Conservation (phyloP, 2,888 invertebrate species). For the Anoncus sp. region DNA sequence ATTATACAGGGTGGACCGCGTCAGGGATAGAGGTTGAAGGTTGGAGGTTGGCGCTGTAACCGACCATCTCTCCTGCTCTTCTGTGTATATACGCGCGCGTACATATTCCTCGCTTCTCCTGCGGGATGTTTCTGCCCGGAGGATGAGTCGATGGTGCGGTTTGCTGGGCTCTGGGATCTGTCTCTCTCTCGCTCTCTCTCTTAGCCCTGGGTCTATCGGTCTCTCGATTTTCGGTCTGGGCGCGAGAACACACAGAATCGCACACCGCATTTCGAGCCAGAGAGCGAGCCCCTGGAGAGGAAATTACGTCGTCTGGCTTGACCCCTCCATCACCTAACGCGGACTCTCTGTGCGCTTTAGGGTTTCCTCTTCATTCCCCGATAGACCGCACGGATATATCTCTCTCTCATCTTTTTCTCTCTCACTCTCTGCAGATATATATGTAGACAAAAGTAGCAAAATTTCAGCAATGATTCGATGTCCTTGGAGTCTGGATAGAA, state of each 20-base stretch:
- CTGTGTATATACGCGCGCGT: slow-evolving; percentile 28
- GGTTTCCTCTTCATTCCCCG: slow-evolving; percentile 62
- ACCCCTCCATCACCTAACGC: slow-evolving; percentile 65
- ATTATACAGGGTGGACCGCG: slow-evolving; percentile 56
- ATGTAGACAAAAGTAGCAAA: slow-evolving; percentile 17
- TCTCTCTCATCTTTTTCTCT: slow-evolving; percentile 1
- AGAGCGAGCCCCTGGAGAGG: slow-evolving; percentile 72
- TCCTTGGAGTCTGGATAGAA: no score
- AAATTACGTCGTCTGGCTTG: slow-evolving; percentile 78
- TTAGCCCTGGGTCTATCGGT: slow-evolving; percentile 46
- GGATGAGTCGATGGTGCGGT: slow-evolving; percentile 56
- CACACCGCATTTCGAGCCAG: slow-evolving; percentile 67
- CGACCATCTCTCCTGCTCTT: slow-evolving; percentile 52
- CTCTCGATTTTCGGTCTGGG: slow-evolving; percentile 53
- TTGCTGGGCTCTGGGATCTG: no score
- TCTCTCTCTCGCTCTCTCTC: slow-evolving; percentile 42
- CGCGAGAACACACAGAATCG: slow-evolving; percentile 67
- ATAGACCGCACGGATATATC: slow-evolving; percentile 43
- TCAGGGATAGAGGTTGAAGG: slow-evolving; percentile 67
- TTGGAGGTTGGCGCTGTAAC: slow-evolving; percentile 67
- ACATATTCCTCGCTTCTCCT: slow-evolving; percentile 52
- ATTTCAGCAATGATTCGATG: slow-evolving; percentile 8
- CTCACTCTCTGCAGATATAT: slow-evolving; percentile 15
- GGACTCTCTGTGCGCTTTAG: slow-evolving; percentile 58
- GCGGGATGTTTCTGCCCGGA: slow-evolving; percentile 58